Evolutionary conservation across 2,888 invertebrate genomes (phyloP).

Genomic region (Tupiocoris notatus): DNA sequence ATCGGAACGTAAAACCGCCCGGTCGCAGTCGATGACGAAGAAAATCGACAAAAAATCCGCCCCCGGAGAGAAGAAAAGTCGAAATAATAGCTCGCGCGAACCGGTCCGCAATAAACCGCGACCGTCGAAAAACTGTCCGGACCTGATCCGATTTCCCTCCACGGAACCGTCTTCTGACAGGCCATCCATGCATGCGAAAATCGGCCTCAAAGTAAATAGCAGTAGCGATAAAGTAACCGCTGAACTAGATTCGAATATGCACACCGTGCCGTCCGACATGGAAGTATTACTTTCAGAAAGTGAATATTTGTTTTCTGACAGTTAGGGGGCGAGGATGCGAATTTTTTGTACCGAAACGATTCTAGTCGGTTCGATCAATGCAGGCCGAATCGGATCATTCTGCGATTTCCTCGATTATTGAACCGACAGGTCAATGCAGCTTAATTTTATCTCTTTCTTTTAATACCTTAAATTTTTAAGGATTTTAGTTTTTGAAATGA

Average conservation of each 20-base stretch:
- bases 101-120: slow-evolving; percentile 16
- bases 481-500: too few relatives aligned
- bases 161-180: slow-evolving; percentile 47
- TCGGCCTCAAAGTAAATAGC: neutral
- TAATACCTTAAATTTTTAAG: too few relatives aligned
- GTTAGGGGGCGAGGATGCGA: neutral
- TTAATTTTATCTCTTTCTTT: too few relatives aligned
- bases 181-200: neutral
- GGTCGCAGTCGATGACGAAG: slow-evolving; percentile 41
- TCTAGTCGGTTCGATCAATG: slow-evolving; percentile 14
- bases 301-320: slow-evolving; percentile 49
- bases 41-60: slow-evolving; percentile 12
- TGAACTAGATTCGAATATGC: slow-evolving; percentile 38
- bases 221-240: slow-evolving; percentile 17
- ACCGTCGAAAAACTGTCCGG: slow-evolving; percentile 37
- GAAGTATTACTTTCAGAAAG: slow-evolving; percentile 58
- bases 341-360: neutral
- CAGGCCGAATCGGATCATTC: neutral
- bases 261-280: slow-evolving; percentile 63
- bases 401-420: neutral
- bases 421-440: too few relatives aligned
- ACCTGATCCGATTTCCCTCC: slow-evolving; percentile 48
- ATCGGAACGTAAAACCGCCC: slow-evolving; percentile 39
- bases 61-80: neutral
- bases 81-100: slow-evolving; percentile 36